A percentile compares a stretch with the other conserved stretches of the same genome.
phyloP scores from a whole-genome alignment of 2,888 invertebrate genomes.

The Melanostoma mellinum region DNA sequence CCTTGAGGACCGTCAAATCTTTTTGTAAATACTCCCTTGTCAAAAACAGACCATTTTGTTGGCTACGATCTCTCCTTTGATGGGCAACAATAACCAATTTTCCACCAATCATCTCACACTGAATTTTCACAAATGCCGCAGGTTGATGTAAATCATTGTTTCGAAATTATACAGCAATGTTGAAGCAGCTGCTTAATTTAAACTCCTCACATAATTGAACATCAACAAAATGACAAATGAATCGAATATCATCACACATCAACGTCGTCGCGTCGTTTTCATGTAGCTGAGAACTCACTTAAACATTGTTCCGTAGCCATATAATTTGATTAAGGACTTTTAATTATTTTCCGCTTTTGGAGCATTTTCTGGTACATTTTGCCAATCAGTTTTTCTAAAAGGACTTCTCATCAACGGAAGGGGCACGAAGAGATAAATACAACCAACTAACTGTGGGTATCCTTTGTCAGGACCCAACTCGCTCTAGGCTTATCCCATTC shows the following conservation, averaged over 20 bases:
- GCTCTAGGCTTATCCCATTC: not conserved
- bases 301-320: constrained; percentile 17
- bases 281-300: not conserved
- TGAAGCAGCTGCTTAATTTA: not conserved
- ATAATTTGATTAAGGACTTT: constrained; percentile 70
- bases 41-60: too few species aligned
- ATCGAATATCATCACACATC: constrained; percentile 38
- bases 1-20: too few species aligned
- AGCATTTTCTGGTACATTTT: not conserved
- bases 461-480: not conserved
- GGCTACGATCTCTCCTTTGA: too few species aligned
- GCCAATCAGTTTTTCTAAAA: constrained; percentile 29
- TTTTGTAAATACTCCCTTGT: too few species aligned
- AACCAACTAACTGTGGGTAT: too few species aligned
- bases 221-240: constrained; percentile 55
- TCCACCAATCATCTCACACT: too few species aligned
- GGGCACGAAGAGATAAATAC: not conserved
- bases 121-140: too few species aligned
- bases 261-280: not conserved
- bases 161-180: too few species aligned
- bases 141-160: too few species aligned
- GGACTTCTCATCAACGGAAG: constrained; percentile 28
- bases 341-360: constrained; percentile 63
- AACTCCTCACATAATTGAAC: constrained; percentile 16
- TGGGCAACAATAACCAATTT: too few species aligned